These are phyloP conservation scores for Caranx ignobilis DNA, from an alignment of 2,113 vertebrate genomes.

Conservation along the genomic window DNA sequence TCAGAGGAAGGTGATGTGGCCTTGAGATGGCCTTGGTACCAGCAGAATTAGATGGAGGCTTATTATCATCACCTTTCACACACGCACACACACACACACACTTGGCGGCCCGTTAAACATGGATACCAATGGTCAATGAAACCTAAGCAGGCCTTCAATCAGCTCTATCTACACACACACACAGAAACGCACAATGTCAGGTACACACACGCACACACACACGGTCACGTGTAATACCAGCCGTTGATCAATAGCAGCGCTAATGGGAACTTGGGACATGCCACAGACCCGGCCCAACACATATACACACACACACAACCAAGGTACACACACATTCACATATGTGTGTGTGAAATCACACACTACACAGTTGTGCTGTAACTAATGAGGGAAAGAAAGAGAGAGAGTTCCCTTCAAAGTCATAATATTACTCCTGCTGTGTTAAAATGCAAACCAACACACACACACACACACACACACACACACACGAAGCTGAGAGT, in stretches of 20 bases:
- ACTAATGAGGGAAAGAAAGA: conserved; percentile 12
- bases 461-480: conserved; percentile 35
- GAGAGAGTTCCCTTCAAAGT: conserved; percentile 52
- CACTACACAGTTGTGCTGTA: not conserved
- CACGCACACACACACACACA: conserved; percentile 21
- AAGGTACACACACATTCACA: not conserved
- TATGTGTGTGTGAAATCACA: not conserved
- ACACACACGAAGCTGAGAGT: conserved; percentile 55
- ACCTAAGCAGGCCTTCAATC: conserved; percentile 21
- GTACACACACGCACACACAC: conserved; percentile 4
- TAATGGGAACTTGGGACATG: conserved; percentile 54
- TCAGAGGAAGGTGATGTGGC: conserved; percentile 62
- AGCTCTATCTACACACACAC: conserved; percentile 15
- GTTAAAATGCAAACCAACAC: conserved; percentile 58
- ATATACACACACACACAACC: not conserved
- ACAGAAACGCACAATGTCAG: not conserved
- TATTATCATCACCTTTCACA: conserved; percentile 57
- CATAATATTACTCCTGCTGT: conserved; percentile 43
- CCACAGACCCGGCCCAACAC: conserved; percentile 5
- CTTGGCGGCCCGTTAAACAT: not conserved
- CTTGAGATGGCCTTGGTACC: conserved; percentile 73
- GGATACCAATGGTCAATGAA: conserved; percentile 53
- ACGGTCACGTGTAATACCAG: conserved; percentile 39
- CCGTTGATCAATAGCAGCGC: conserved; percentile 60
- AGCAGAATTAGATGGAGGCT: conserved; percentile 58